Evolutionary conservation across 2,113 vertebrate genomes (phyloP).

Genomic region (Carollia perspicillata): DNA sequence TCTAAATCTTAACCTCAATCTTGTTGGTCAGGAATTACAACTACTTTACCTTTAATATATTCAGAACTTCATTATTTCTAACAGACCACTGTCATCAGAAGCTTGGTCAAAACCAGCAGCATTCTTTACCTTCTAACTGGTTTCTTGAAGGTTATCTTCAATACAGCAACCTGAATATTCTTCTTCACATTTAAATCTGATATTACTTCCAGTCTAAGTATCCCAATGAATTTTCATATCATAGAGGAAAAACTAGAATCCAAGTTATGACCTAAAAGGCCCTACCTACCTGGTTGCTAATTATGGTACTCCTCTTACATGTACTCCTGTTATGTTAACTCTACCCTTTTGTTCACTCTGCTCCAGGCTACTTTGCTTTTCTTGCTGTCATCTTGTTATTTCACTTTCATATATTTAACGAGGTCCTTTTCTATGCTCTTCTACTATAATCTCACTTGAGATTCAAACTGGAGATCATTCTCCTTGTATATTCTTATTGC

Average conservation of each 20-base stretch:
- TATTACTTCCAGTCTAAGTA: neutral
- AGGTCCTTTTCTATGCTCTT: neutral
- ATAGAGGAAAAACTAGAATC: neutral
- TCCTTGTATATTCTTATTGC: neutral
- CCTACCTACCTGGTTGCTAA: neutral
- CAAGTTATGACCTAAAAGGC: neutral
- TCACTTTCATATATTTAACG: neutral
- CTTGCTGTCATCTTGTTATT: neutral
- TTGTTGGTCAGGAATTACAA: neutral
- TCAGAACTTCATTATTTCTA: neutral
- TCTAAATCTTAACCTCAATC: neutral
- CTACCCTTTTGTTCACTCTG: neutral
- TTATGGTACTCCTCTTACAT: neutral
- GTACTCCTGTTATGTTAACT: accelerated
- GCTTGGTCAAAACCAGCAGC: neutral
- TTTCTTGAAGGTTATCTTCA: neutral
- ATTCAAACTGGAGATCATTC: neutral
- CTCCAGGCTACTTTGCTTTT: neutral
- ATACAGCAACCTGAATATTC: neutral
- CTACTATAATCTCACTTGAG: neutral
- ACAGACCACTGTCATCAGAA: neutral
- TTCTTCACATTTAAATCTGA: neutral
- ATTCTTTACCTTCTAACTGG: neutral
- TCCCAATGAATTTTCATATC: neutral
- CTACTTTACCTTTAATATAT: neutral